Evolutionary conservation across 2,113 vertebrate species (phyloP).

Genomic region (Edolisoma coerulescens): DNA sequence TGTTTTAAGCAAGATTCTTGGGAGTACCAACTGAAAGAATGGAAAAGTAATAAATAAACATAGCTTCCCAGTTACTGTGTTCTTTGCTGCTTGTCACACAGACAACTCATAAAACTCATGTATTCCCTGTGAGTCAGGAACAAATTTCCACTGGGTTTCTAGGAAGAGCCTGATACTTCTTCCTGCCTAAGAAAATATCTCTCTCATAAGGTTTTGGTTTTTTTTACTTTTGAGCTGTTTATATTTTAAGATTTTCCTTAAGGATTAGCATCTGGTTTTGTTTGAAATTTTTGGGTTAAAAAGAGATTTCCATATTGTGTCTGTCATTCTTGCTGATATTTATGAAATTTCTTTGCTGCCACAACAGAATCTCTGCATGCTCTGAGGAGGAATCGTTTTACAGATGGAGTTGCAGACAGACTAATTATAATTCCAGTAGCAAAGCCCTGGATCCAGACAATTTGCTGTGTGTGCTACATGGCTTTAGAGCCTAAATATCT

Average conservation of each 20-base stretch:
- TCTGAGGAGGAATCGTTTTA: not conserved
- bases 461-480: not conserved
- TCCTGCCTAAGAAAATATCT: not conserved
- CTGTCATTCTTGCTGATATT: not conserved
- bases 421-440: slow-evolving; percentile 9
- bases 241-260: not conserved
- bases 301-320: not conserved
- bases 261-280: not conserved
- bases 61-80: not conserved
- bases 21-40: not conserved
- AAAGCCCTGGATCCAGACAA: not conserved
- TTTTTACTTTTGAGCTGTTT: not conserved
- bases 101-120: not conserved
- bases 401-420: not conserved
- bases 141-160: not conserved
- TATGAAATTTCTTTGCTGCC: not conserved
- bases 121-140: not conserved
- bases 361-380: not conserved
- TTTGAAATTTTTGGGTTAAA: not conserved
- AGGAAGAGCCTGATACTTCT: not conserved
- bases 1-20: not conserved
- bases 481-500: not conserved
- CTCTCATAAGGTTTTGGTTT: not conserved
- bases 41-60: not conserved
- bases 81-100: not conserved